Conservation (phyloP, 2,888 invertebrate species). For the Adelphocoris suturalis region DNA sequence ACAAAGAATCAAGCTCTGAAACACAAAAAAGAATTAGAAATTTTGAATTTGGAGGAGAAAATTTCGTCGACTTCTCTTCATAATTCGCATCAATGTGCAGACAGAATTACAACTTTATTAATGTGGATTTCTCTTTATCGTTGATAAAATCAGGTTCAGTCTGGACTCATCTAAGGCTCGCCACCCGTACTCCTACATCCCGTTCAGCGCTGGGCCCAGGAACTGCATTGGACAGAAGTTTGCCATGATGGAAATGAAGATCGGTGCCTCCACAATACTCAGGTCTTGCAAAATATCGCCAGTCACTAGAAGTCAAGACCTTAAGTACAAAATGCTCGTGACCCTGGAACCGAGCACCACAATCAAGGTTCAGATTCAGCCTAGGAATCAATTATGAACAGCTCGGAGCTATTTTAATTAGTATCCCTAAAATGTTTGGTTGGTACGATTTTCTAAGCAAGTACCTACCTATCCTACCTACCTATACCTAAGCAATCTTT, state of each 20-base stretch:
- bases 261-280: conserved; percentile 59
- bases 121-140: too few relatives aligned
- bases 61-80: too few relatives aligned
- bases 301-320: neutral
- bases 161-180: conserved; percentile 74
- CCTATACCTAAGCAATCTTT: too few relatives aligned
- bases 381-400: conserved; percentile 11
- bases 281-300: conserved; percentile 34
- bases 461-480: too few relatives aligned
- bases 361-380: conserved; percentile 26
- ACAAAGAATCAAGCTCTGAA: too few relatives aligned
- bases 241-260: conserved; percentile 67
- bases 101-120: too few relatives aligned
- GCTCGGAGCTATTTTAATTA: too few relatives aligned
- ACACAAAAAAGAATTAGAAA: too few relatives aligned
- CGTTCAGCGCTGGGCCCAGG: conserved; percentile 84
- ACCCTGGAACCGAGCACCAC: conserved; percentile 47
- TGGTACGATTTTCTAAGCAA: too few relatives aligned
- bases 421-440: too few relatives aligned
- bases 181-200: conserved; percentile 78
- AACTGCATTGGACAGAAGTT: conserved; percentile 81
- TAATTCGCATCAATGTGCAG: too few relatives aligned
- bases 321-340: conserved; percentile 34
- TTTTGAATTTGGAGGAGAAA: too few relatives aligned
- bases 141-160: conserved; percentile 72